These are phyloP conservation scores for Rhinichthys klamathensis DNA, from an alignment of 2,113 vertebrate genomes.

Conservation along the genomic window DNA sequence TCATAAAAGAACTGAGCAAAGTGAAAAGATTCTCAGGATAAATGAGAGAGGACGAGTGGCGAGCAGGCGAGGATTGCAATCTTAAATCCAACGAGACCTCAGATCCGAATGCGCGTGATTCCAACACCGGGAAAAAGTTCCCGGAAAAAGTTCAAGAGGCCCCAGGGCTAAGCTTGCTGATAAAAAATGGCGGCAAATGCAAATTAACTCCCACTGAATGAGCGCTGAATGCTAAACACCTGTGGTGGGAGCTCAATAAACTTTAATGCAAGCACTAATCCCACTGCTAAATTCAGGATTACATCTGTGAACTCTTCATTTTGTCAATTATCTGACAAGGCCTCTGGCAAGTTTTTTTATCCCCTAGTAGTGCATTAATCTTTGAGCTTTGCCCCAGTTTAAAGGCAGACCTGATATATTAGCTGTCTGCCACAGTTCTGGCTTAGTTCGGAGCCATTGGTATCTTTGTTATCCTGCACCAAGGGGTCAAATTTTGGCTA, in stretches of 20 bases:
- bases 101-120: not conserved
- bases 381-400: not conserved
- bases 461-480: not conserved
- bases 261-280: conserved; percentile 58
- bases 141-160: conserved; percentile 33
- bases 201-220: conserved; percentile 33
- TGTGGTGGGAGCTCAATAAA: conserved; percentile 41
- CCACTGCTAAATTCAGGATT: conserved; percentile 60
- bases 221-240: conserved; percentile 28
- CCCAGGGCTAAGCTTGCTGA: conserved; percentile 22
- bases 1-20: conserved; percentile 13
- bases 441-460: not conserved
- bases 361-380: not conserved
- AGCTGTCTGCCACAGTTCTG: not conserved
- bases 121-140: conserved; percentile 33
- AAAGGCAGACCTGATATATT: not conserved
- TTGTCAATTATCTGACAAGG: conserved; percentile 2
- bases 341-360: not conserved
- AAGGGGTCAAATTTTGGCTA: not conserved
- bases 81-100: conserved; percentile 16
- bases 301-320: conserved; percentile 40
- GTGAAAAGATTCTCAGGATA: not conserved
- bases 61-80: not conserved
- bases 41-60: not conserved
- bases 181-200: conserved; percentile 32